Percentiles rank a stretch among this genome's conserved stretches.
These are phyloP conservation scores for Myxocyprinus asiaticus DNA, from an alignment of 2,113 vertebrate genomes.

Conservation along the genomic window DNA sequence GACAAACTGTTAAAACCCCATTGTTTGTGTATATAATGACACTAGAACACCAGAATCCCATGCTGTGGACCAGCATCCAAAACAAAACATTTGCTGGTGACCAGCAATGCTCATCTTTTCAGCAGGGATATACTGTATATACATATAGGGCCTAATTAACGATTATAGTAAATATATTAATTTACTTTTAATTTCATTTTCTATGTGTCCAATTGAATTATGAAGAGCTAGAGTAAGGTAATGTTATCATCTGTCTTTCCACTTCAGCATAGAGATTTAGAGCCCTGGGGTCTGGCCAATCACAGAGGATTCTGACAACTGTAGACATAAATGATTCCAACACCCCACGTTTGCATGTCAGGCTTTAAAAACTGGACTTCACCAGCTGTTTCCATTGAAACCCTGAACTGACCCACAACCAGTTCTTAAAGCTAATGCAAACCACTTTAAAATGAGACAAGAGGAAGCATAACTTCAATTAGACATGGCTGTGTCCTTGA, in stretches of 20 bases:
- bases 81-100: too few species aligned
- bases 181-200: background rate
- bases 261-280: slow-evolving; percentile 53
- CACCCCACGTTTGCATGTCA: slow-evolving; percentile 5
- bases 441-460: slow-evolving; percentile 17
- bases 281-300: background rate
- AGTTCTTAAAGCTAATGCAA: background rate
- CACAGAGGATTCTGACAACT: background rate
- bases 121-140: background rate
- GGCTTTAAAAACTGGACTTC: background rate
- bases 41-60: too few species aligned
- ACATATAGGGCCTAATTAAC: background rate
- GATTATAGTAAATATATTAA: too few species aligned
- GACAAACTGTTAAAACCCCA: too few species aligned
- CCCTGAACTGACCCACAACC: background rate
- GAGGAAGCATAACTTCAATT: background rate
- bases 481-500: background rate
- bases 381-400: slow-evolving; percentile 35
- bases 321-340: background rate
- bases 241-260: slow-evolving; percentile 58
- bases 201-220: slow-evolving; percentile 20
- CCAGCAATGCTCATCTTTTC: too few species aligned
- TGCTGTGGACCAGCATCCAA: too few species aligned
- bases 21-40: too few species aligned
- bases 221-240: slow-evolving; percentile 57